phyloP scores from a whole-genome alignment of 2,113 vertebrate genomes.

The Oncorhynchus tshawytscha region DNA sequence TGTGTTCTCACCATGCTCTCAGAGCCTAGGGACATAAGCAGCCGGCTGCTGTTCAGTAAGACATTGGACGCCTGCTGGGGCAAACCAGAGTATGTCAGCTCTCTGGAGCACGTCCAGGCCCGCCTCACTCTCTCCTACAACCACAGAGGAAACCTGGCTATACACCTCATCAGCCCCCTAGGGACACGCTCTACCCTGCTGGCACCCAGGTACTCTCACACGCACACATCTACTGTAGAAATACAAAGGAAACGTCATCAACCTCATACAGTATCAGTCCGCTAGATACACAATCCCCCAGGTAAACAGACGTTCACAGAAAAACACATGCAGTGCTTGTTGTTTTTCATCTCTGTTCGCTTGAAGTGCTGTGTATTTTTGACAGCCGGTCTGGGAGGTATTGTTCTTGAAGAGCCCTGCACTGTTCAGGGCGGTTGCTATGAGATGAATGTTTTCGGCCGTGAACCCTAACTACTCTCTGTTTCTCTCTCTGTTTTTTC shows the following conservation, averaged over 20 bases:
- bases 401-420: conserved; percentile 22
- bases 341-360: background rate
- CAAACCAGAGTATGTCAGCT: conserved; percentile 80
- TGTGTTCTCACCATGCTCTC: conserved; percentile 85
- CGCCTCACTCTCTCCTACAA: conserved; percentile 90
- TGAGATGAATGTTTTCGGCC: background rate
- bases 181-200: conserved; percentile 92
- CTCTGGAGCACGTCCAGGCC: conserved; percentile 90
- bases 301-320: background rate
- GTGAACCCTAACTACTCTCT: background rate
- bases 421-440: background rate
- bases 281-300: background rate
- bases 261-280: background rate
- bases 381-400: conserved; percentile 2
- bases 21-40: conserved; percentile 90
- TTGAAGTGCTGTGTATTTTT: conserved; percentile 22
- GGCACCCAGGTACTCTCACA: conserved; percentile 79
- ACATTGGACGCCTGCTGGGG: conserved; percentile 86
- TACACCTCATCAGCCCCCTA: conserved; percentile 91
- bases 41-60: conserved; percentile 85
- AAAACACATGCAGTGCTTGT: conserved; percentile 5
- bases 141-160: conserved; percentile 90
- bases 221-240: conserved; percentile 6
- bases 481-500: background rate
- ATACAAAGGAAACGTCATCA: background rate